Percentiles rank a stretch among this genome's conserved stretches.
These are phyloP conservation scores for Catotricha subobsoleta DNA, from an alignment of 2,888 invertebrate species.

Conservation along the genomic window DNA sequence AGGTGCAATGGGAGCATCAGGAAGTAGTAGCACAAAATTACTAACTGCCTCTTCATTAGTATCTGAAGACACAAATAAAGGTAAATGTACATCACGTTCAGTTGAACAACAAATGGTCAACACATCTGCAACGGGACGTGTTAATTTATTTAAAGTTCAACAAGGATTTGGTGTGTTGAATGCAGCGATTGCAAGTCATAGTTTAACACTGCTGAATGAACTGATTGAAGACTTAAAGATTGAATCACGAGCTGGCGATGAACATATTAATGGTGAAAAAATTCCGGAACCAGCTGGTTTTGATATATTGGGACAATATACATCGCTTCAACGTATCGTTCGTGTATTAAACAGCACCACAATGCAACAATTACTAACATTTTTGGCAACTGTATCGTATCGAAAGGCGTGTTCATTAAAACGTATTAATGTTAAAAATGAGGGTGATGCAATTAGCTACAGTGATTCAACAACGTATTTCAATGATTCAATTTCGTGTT, in stretches of 20 bases:
- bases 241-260: constrained; percentile 23
- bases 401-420: constrained; percentile 77
- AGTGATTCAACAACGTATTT: constrained; percentile 94
- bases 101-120: no score
- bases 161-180: constrained; percentile 80
- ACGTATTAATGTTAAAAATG: constrained; percentile 59
- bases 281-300: constrained; percentile 26
- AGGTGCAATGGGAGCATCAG: constrained; percentile 53
- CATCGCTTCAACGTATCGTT: constrained; percentile 31
- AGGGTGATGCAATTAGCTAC: constrained; percentile 66
- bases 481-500: constrained; percentile 82
- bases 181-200: constrained; percentile 73
- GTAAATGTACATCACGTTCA: constrained; percentile 23
- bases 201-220: constrained; percentile 43
- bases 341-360: constrained; percentile 33
- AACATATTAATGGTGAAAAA: constrained; percentile 8
- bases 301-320: constrained; percentile 29
- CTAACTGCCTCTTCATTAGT: constrained; percentile 30
- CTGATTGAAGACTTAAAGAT: constrained; percentile 28
- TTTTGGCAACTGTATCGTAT: constrained; percentile 75
- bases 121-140: constrained; percentile 31
- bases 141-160: constrained; percentile 52
- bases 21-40: constrained; percentile 36
- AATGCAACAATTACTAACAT: constrained; percentile 53
- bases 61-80: constrained; percentile 19